Evolutionary conservation across 2,797 vertebrate species (phyloP), one percentile per base, ranked within the genome.

Genomic region (Bovichtus variegatus): DNA sequence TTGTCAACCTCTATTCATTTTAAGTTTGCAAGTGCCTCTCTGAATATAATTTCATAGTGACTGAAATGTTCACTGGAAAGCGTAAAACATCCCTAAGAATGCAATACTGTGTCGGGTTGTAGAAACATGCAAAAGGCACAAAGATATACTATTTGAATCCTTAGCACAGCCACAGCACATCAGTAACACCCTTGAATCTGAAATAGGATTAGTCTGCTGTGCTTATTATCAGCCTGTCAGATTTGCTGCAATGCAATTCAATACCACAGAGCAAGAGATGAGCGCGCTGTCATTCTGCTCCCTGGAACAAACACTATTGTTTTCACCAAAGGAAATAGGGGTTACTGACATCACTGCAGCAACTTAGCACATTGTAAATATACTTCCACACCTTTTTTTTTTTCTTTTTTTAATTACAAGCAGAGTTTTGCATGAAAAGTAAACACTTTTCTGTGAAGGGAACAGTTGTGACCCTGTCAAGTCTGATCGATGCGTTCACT

Each of bases 191-290:
- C 53, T 74, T 68, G 50, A 67, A 71, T 76, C 21, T 69, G 67
- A 84, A 81, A 72, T 50, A 54, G 62, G 70, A 83, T 89, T 83
- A 85, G 54, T 67, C 43, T 62, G 64, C 62, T 40, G 21, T 71
- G 66, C 53, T 50, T 58, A 74, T 80, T 63, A 75, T 74, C 43
- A 77, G 64, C 40, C 36, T 73, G 62, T 76, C 78, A 83, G 71
- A 83, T 87, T 78, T 77, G 10, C 51, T 67, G 70, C 44, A 44
- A 12, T 68, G 50, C 31, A 81, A 86, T 78, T 63, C 66, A 80
- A 60, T 80, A 71, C 70, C 41, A 78, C 38, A 60, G 49, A 62
- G 27, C 19, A 44, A 66, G 21, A 71, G 41, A 64, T 60, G 34
- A 40, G 19, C 23, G n/a, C 38, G 53, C 23, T 31, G 44, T 51